These are phyloP conservation scores for Leuciscus waleckii DNA, from an alignment of 2,797 vertebrate species.

Conservation along the genomic window DNA sequence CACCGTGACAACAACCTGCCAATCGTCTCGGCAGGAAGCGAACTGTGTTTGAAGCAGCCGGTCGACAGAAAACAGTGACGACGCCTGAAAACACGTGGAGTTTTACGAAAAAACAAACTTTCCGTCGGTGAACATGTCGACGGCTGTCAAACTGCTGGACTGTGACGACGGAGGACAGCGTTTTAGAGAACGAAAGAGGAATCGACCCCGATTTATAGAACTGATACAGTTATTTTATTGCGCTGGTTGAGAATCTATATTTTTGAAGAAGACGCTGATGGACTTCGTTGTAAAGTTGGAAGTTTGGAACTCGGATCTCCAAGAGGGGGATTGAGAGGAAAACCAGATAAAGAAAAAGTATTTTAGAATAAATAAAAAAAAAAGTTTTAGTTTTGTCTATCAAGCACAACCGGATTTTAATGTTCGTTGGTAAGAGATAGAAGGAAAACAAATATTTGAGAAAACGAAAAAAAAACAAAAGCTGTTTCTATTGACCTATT, in stretches of 20 bases:
- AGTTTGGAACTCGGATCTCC: conserved; percentile 82
- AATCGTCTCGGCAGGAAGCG: conserved; percentile 94
- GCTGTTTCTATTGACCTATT: conserved; percentile 74
- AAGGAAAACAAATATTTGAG: conserved; percentile 65
- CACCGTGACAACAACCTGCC: conserved; percentile 95
- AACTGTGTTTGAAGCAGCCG: conserved; percentile 95
- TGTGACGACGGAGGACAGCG: conserved; percentile 54
- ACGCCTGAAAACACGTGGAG: conserved; percentile 48
- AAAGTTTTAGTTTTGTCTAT: conserved; percentile 85
- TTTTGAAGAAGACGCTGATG: conserved; percentile 88
- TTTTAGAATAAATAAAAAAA: conserved; percentile 79
- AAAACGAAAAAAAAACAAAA: conserved; percentile 65
- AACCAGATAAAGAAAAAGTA: conserved; percentile 71
- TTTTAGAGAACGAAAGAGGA: conserved; percentile 57
- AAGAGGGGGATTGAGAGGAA: conserved; percentile 65
- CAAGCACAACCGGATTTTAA: conserved; percentile 91
- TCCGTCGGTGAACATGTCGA: not conserved
- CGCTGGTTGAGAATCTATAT: conserved; percentile 93
- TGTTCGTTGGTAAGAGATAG: conserved; percentile 70
- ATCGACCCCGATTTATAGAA: conserved; percentile 81
- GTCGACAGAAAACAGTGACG: conserved; percentile 88
- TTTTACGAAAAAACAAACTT: conserved; percentile 21
- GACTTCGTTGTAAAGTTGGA: conserved; percentile 80
- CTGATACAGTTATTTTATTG: conserved; percentile 82
- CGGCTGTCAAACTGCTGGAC: conserved; percentile 8